Evolutionary conservation across 2,797 vertebrate species (phyloP), one percentile per base, ranked within the genome.

Genomic region (Periophthalmus magnuspinnatus): DNA sequence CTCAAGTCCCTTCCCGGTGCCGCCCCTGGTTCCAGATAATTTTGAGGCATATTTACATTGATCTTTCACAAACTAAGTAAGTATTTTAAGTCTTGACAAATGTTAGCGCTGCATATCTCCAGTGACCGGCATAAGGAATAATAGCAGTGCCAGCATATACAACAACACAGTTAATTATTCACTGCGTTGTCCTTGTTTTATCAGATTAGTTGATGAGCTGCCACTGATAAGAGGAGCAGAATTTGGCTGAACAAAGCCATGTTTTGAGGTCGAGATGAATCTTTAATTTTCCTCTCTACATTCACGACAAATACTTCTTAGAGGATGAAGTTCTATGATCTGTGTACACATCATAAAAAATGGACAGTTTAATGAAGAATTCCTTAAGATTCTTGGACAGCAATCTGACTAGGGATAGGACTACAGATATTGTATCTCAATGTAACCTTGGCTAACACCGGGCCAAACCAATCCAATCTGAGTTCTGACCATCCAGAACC

Each of bases 151-250:
- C 22, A 57, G 55, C 22, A 1, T 11, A 60, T 60, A 36, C 19
- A 7, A 36, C 28, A 17, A 60, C 33, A 36, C 17, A 17, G 34
- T 60, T n/a, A 60, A 60, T 60, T 10, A 60, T 36, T 34, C 58
- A 60, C 0, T 19, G 10, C 34, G 17, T 60, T 60, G 58, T 36
- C 58, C 58, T 60, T 56, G 28, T 70, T 45, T 62, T 6, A 24
- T 65, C 7, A 3, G 6, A 60, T 47, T 69, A 41, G 72, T 5
- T 19, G 57, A 58, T 58, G 28, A 60, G 58, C 58, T 60, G 33
- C 33, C 19, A 36, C 33, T 36, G 28, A 58, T 33, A 58, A 58
- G 11, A 58, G 4, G 13, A 33, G 14, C 24, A 58, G 28, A 24
- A 11, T 17, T 36, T 36, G 58, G 55, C 28, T 57, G 21, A 5